Percentiles rank a stretch among this genome's conserved stretches.
Conservation (phyloP, 1,140 invertebrate species). For the Cepaea nemoralis region DNA sequence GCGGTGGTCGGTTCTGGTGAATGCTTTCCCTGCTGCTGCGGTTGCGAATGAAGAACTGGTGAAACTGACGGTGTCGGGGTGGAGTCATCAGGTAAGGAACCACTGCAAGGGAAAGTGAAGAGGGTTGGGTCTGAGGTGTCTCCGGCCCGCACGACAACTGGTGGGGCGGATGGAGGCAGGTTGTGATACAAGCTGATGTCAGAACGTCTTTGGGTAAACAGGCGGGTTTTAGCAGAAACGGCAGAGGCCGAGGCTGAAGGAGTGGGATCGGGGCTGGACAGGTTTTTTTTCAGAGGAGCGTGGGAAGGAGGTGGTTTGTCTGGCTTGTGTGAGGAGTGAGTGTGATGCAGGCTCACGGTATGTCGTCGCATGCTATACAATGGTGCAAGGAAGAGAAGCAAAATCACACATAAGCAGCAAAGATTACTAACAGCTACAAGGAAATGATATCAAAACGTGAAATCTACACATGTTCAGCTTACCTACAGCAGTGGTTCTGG, state of each 20-base stretch:
- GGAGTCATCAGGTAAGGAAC: conserved; percentile 59
- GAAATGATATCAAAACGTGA: neutral
- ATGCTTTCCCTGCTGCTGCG: neutral
- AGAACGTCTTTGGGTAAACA: conserved; percentile 43
- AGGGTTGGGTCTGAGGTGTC: conserved; percentile 69
- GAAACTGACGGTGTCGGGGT: conserved; percentile 47
- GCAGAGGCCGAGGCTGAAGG: conserved; percentile 7
- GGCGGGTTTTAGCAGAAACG: neutral
- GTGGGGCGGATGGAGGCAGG: conserved; percentile 43
- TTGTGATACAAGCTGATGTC: conserved; percentile 28
- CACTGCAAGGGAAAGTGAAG: conserved; percentile 69
- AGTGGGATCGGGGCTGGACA: conserved; percentile 17
- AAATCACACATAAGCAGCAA: neutral
- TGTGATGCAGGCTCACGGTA: conserved; percentile 38
- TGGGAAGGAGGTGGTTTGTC: conserved; percentile 30
- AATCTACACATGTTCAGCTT: too few species aligned
- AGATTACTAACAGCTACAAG: neutral
- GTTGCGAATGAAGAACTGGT: neutral
- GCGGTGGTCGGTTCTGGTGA: neutral
- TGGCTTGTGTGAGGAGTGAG: conserved; percentile 32
- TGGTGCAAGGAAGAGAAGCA: neutral
- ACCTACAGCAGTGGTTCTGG: too few species aligned
- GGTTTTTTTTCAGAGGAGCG: conserved; percentile 39
- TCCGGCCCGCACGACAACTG: conserved; percentile 70
- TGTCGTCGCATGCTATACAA: conserved; percentile 28